These are phyloP conservation scores for Meriones psammophilus DNA, from an alignment of 2,797 vertebrate genomes.

Conservation along the genomic window DNA sequence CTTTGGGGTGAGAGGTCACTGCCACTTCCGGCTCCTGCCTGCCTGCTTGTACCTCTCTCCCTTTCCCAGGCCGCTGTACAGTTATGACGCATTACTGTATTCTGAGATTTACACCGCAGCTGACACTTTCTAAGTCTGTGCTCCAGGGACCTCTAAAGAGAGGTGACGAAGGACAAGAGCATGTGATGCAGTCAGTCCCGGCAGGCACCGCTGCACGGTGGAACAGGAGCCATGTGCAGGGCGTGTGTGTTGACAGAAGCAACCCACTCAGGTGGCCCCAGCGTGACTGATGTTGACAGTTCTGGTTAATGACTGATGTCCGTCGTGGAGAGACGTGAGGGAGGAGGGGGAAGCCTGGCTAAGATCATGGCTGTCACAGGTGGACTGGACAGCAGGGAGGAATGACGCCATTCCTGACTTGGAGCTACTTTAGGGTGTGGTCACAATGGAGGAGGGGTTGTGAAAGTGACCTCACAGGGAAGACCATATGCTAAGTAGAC, in stretches of 20 bases:
- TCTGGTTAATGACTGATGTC: slow-evolving; percentile 6
- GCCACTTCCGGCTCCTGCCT: neutral
- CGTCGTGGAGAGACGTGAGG: neutral
- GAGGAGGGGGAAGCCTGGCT: neutral
- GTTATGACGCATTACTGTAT: neutral
- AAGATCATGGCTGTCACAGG: neutral
- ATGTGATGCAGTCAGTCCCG: neutral
- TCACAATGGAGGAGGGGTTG: neutral
- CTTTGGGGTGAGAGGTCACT: neutral
- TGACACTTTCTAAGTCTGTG: neutral
- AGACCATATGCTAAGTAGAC: neutral
- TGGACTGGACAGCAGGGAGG: neutral
- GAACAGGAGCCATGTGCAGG: neutral
- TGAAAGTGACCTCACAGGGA: neutral
- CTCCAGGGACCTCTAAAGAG: neutral
- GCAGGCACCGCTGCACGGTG: neutral
- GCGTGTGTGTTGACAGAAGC: neutral
- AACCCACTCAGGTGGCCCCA: neutral
- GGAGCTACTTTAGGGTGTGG: neutral
- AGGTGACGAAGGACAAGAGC: neutral
- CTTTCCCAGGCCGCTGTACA: neutral
- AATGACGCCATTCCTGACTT: neutral
- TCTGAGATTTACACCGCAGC: neutral
- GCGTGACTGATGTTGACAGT: neutral
- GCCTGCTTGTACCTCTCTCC: neutral